Evolutionary conservation across 2,888 invertebrate species (phyloP).

Genomic region (Torymus auratus): DNA sequence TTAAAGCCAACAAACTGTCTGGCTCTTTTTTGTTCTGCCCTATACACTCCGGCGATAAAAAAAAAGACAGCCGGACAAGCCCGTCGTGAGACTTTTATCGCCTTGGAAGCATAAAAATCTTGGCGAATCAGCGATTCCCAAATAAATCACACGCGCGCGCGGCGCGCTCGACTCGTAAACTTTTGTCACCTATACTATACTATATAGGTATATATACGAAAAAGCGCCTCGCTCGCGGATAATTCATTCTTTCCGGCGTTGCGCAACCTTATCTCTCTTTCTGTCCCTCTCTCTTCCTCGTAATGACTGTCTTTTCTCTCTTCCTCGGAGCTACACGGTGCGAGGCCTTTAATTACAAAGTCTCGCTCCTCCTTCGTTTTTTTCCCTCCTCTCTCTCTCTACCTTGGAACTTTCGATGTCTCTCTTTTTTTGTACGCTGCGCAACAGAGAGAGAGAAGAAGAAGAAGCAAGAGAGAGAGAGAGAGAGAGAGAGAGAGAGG

Average conservation of each 20-base stretch:
- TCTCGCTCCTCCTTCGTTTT: conserved; percentile 23
- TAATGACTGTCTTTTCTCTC: conserved; percentile 32
- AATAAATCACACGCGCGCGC: no score
- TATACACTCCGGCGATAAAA: no score
- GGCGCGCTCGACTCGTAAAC: neutral
- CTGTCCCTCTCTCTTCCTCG: no score
- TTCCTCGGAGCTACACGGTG: no score
- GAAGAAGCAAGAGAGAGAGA: neutral
- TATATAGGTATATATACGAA: no score
- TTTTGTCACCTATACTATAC: conserved; percentile 8
- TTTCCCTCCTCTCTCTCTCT: conserved; percentile 11
- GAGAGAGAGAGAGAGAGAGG: neutral
- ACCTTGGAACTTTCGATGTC: conserved; percentile 14
- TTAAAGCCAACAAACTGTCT: no score
- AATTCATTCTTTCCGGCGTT: neutral
- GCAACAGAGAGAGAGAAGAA: neutral
- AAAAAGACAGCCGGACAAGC: no score
- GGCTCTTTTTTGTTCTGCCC: no score
- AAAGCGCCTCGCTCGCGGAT: neutral
- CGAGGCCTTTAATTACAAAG: conserved; percentile 52
- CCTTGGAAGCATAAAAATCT: no score
- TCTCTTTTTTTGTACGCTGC: conserved; percentile 10
- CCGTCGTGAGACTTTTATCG: no score
- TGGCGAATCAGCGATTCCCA: no score
- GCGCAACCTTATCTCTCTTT: neutral